Base-by-base conservation (phyloP, 1,140 invertebrate genomes). In the Ips typographus region DNA sequence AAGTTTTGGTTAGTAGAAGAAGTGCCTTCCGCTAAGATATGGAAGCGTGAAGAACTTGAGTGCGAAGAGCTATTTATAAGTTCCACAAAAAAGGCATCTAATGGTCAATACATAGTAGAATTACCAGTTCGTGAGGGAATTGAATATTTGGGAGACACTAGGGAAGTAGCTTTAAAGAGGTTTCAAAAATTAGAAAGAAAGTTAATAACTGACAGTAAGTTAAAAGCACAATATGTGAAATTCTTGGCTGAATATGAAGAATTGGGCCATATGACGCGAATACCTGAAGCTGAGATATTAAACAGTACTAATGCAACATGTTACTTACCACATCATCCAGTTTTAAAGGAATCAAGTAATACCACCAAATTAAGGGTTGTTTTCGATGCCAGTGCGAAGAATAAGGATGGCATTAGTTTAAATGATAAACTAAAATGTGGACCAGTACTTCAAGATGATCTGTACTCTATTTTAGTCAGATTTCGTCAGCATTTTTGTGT, bases 181-280 rank as follows among this genome's bases (percentile, higher is more conserved):
- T 68, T 68, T 58, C 22, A 41, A 7, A 8, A 4, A 4, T 51
- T 68, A n/a, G 58, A 68, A 57, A 44, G 36, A 51, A 71, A 63
- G 52, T 39, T 62, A 37, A 3, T 7, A 39, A 7, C 7, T 2
- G 41, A 71, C 40, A 22, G 36, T 4, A 42, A 61, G 6, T 47
- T 71, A 5, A 60, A 62, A 64, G 5, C 2, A 7, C 44, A 69
- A 71, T 73, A 78, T 41, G 43, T 63, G 3, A 39, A 74, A 6
- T 79, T 80, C 41, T 74, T 82, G 63, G 49, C 69, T 8, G 77
- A 78, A 56, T 81, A 80, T 65, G 40, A 73, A 52, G 36, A 66
- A 4, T 67, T 79, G 36, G 73, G 72, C 2, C 78, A 81, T 57
- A 78, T 79, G 76, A 65, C 74, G 37, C 6, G 47, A 47, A 60